Percentiles rank a stretch among this genome's conserved stretches.
Evolutionary conservation across 2,888 invertebrate genomes (phyloP).

Genomic region (Callinectes sapidus): DNA sequence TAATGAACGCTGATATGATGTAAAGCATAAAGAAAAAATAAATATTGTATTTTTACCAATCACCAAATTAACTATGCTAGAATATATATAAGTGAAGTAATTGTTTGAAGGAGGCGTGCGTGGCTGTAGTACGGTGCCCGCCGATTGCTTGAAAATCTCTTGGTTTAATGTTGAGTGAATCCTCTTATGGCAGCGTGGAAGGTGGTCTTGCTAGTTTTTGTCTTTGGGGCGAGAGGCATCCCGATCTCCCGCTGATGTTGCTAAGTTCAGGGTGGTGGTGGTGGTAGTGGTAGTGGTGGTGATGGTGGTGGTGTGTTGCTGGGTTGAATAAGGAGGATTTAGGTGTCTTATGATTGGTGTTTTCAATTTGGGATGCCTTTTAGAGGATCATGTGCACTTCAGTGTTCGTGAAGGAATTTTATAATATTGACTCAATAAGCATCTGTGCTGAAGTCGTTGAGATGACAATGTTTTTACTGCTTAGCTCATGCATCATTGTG

Average conservation of each 20-base stretch:
- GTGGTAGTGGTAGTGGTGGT: background rate
- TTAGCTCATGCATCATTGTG: background rate
- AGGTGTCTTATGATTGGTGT: background rate
- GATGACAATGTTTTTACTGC: background rate
- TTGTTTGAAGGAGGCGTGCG: background rate
- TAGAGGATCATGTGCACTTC: background rate
- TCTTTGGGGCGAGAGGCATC: background rate
- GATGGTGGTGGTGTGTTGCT: background rate
- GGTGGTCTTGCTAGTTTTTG: slow-evolving; percentile 22
- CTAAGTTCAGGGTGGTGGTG: background rate
- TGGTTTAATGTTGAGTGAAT: background rate
- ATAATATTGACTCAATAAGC: background rate
- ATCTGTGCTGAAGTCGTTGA: background rate
- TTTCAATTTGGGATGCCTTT: background rate
- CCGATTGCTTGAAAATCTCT: background rate
- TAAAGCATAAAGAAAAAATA: too few relatives aligned
- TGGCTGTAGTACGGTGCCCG: background rate
- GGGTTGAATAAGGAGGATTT: background rate
- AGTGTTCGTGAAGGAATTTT: background rate
- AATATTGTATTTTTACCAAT: background rate
- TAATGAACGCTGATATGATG: too few relatives aligned
- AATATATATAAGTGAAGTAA: background rate
- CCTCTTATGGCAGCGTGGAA: background rate
- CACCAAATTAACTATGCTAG: background rate
- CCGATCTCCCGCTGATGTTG: background rate